Conservation (phyloP, 2,797 vertebrate genomes). For the Cossypha polioptera region DNA sequence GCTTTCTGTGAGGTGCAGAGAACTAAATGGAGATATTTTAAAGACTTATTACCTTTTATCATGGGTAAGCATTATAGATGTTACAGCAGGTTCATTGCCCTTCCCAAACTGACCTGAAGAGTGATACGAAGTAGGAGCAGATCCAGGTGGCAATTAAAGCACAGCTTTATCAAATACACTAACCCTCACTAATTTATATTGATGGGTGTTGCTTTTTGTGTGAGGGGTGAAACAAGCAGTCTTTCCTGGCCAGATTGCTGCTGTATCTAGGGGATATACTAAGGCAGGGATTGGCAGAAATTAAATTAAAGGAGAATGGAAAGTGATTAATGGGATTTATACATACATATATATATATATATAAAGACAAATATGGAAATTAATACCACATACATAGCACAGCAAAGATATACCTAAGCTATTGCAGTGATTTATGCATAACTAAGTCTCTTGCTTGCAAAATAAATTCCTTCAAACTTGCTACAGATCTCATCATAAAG, state of each 20-base stretch:
- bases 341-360: background rate
- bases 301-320: background rate
- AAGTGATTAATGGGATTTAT: background rate
- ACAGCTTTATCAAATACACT: background rate
- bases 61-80: background rate
- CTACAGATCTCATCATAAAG: background rate
- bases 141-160: background rate
- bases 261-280: background rate
- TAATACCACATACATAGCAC: background rate
- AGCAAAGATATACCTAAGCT: background rate
- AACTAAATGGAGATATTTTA: background rate
- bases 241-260: background rate
- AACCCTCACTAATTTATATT: background rate
- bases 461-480: background rate
- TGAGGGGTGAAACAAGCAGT: background rate
- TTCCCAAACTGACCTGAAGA: background rate
- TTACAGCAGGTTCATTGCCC: background rate
- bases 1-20: background rate
- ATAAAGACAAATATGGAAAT: background rate
- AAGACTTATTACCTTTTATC: background rate
- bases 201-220: background rate
- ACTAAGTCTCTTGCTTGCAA: background rate
- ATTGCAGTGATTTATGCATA: background rate
- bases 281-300: background rate
- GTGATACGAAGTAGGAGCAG: background rate